Percentiles rank a stretch among this genome's conserved stretches.
Conservation (phyloP, 2,888 invertebrate genomes). For the Parochlus steinenii region DNA sequence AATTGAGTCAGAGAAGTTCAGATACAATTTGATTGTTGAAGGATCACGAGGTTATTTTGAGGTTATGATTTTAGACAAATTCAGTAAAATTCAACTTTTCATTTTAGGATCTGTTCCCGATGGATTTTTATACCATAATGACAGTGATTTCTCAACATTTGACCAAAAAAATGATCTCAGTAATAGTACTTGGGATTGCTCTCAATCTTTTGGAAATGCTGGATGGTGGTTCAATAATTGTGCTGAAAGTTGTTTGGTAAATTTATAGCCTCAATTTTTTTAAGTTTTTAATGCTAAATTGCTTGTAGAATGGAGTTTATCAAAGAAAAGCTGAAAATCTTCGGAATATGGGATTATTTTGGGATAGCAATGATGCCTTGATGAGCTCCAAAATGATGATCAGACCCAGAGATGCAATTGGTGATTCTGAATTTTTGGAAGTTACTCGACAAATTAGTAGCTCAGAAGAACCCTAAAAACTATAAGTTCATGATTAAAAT, state of each 20-base stretch:
- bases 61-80: no score
- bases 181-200: not conserved
- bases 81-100: no score
- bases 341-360: slow-evolving; percentile 41
- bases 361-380: slow-evolving; percentile 38
- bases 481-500: no score
- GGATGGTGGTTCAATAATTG: slow-evolving; percentile 46
- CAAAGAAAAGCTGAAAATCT: slow-evolving; percentile 30
- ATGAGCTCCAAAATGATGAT: slow-evolving; percentile 33
- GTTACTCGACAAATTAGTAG: no score
- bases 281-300: slow-evolving; percentile 31
- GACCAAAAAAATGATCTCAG: slow-evolving; percentile 15
- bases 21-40: slow-evolving; percentile 31
- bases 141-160: slow-evolving; percentile 28
- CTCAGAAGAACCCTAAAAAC: no score
- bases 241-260: slow-evolving; percentile 11
- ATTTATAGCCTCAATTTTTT: slow-evolving; percentile 7
- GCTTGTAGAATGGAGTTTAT: slow-evolving; percentile 31
- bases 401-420: slow-evolving; percentile 19
- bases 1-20: slow-evolving; percentile 28
- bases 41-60: slow-evolving; percentile 34
- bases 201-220: no score
- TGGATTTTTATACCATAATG: slow-evolving; percentile 35
- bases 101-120: slow-evolving; percentile 37
- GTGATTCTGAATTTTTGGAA: no score